Conservation (phyloP, 2,797 vertebrate genomes). For the Cephalopachus bancanus region DNA sequence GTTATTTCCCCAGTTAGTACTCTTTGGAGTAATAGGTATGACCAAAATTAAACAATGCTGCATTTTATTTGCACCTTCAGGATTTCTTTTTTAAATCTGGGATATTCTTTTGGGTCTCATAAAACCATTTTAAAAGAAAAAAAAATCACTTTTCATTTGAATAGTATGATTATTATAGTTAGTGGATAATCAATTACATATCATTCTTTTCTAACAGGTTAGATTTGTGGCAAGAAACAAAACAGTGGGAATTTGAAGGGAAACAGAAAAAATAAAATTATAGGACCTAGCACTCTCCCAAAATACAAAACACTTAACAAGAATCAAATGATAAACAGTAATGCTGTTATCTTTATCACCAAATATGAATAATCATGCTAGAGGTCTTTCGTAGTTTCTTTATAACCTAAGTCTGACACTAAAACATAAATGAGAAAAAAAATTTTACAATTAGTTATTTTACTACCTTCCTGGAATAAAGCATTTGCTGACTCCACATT, state of each 20-base stretch:
- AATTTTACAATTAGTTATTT: background rate
- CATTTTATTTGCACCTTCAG: constrained; percentile 57
- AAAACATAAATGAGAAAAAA: constrained; percentile 47
- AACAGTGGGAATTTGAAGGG: constrained; percentile 36
- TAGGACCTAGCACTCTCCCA: background rate
- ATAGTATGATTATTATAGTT: constrained; percentile 5
- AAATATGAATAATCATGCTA: background rate
- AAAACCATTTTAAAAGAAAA: constrained; percentile 23
- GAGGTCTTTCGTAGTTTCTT: background rate
- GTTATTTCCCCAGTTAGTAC: background rate
- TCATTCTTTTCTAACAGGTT: constrained; percentile 2
- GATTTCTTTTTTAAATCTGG: background rate
- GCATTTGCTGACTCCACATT: background rate
- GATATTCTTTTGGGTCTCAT: constrained; percentile 41
- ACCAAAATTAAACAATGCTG: constrained; percentile 13
- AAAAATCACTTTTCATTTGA: constrained; percentile 49
- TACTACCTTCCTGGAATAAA: background rate
- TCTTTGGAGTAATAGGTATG: background rate
- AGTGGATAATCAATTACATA: constrained; percentile 29
- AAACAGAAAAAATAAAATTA: constrained; percentile 28
- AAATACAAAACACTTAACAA: constrained; percentile 40
- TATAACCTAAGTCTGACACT: background rate
- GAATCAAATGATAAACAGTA: background rate
- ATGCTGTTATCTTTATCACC: background rate
- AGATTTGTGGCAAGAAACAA: constrained; percentile 32